Evolutionary conservation across 2,797 vertebrate genomes (phyloP).

Genomic region (Malurus splendens): DNA sequence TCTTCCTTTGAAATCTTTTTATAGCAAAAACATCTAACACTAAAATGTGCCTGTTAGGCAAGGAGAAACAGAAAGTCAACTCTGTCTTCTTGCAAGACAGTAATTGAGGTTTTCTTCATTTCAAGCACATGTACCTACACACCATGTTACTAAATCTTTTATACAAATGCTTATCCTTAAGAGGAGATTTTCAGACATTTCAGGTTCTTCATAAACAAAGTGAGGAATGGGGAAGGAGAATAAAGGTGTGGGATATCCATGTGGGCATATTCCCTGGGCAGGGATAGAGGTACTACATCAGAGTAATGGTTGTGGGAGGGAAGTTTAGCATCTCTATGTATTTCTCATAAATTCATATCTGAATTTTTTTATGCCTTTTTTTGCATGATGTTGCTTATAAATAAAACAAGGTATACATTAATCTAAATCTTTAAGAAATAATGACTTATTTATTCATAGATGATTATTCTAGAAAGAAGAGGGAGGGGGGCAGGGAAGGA

Average conservation of each 20-base stretch:
- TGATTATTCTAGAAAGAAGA: background rate
- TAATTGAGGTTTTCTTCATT: fast-evolving
- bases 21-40: background rate
- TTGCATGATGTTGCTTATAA: background rate
- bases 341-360: background rate
- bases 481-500: fast-evolving
- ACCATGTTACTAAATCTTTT: background rate
- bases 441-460: background rate
- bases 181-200: background rate
- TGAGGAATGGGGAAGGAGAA: background rate
- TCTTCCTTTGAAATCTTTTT: background rate
- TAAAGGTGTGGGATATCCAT: fast-evolving
- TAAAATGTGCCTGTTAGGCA: background rate
- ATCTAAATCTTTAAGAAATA: background rate
- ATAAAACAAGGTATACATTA: background rate
- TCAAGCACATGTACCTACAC: background rate
- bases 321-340: background rate
- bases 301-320: fast-evolving
- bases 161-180: background rate
- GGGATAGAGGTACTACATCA: background rate
- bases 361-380: fast-evolving
- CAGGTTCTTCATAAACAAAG: background rate
- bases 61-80: background rate
- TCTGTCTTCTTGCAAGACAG: background rate
- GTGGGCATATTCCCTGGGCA: fast-evolving